A percentile compares a stretch with the other conserved stretches of the same genome.
phyloP scores from a whole-genome alignment of 2,797 vertebrate species.

The Okamejei kenojei region DNA sequence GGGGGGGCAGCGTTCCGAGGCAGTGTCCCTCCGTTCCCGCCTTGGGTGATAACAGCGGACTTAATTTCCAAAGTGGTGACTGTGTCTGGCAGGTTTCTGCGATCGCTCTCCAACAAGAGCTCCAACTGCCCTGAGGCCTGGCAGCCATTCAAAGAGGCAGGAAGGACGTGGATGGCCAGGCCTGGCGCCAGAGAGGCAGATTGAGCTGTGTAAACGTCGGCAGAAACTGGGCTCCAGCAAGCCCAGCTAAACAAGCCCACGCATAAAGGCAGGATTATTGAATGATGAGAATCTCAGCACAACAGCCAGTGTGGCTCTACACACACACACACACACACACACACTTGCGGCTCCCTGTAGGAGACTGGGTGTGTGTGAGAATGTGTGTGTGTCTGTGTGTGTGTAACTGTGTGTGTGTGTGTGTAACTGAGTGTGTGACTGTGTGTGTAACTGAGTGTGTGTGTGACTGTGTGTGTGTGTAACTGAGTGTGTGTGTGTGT shows the following conservation, averaged over 20 bases:
- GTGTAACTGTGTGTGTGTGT: too few species aligned
- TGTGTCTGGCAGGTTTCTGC: neutral
- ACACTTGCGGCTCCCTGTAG: too few species aligned
- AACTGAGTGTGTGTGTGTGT: too few species aligned
- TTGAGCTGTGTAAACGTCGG: neutral
- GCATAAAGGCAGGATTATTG: neutral
- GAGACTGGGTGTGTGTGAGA: too few species aligned
- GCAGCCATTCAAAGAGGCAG: neutral
- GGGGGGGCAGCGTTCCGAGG: neutral
- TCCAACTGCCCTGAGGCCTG: neutral
- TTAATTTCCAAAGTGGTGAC: neutral
- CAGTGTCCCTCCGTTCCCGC: neutral
- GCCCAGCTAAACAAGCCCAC: neutral
- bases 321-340: too few species aligned
- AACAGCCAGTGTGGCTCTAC: too few species aligned
- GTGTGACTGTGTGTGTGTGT: too few species aligned
- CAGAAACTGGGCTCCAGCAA: neutral
- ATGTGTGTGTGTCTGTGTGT: too few species aligned
- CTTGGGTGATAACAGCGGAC: neutral
- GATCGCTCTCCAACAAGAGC: neutral
- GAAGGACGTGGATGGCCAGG: neutral
- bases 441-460: too few species aligned
- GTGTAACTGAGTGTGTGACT: too few species aligned
- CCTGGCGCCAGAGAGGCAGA: neutral
- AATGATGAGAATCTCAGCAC: too few species aligned